Conservation (phyloP, 2,888 invertebrate genomes). For the Arenicola marina region DNA sequence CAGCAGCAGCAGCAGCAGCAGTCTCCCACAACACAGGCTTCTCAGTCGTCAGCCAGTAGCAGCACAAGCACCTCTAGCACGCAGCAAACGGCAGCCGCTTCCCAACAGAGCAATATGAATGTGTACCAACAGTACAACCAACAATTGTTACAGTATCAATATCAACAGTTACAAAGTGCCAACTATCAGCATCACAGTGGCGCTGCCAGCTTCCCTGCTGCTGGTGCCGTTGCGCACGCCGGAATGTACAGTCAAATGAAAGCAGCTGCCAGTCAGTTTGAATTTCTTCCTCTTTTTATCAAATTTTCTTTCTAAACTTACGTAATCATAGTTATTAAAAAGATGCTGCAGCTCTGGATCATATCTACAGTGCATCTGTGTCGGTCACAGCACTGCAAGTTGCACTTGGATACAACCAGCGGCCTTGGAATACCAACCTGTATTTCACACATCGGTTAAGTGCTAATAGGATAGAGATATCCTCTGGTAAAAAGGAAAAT, state of each 20-base stretch:
- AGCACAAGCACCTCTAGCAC: background rate
- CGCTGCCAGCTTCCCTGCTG: background rate
- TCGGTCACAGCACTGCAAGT: background rate
- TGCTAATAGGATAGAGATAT: too few relatives aligned
- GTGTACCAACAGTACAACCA: constrained; percentile 7
- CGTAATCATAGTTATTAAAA: too few relatives aligned
- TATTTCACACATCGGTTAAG: too few relatives aligned
- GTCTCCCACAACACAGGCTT: background rate
- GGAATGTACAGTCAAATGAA: background rate
- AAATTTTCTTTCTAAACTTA: background rate
- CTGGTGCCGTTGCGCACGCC: background rate
- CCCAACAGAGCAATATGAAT: constrained; percentile 5
- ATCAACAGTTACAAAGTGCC: constrained; percentile 8
- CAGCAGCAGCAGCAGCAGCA: constrained; percentile 11
- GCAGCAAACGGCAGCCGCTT: too few relatives aligned
- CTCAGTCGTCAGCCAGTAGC: background rate
- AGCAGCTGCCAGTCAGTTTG: background rate
- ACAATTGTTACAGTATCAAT: constrained; percentile 6
- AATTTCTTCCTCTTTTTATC: background rate
- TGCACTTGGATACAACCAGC: too few relatives aligned
- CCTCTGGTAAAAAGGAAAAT: too few relatives aligned
- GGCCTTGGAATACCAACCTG: too few relatives aligned
- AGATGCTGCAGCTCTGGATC: too few relatives aligned
- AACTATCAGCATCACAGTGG: background rate
- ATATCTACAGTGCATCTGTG: too few relatives aligned